Base-by-base conservation (phyloP, 2,797 vertebrate species). In the Phalanger gymnotis region DNA sequence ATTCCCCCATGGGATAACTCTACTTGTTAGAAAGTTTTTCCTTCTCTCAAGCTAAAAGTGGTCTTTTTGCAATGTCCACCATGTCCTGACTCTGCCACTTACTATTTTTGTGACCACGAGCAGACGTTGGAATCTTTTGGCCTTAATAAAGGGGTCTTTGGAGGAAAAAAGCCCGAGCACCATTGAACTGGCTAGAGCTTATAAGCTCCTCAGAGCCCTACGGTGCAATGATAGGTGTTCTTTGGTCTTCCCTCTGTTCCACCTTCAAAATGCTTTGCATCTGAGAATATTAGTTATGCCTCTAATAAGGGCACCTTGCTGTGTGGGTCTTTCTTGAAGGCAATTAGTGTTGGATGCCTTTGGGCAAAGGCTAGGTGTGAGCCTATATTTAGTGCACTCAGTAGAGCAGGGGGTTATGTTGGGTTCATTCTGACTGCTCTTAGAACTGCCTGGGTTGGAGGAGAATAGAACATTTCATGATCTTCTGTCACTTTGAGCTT, bases 361-460 rank as follows among this genome's bases (percentile, higher is more conserved):
- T 91, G 96, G 94, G 97, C 93, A 96, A 96, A 97, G 56, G 81
- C 54, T 93, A 95, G 93, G 54, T 87, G 40, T 53, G 94, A 91
- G 89, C 95, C 96, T 97, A 97, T 97, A 97, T 97, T 98, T 97
- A 98, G 97, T 97, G 91, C 81, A 73, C 94, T 94, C 95, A 93
- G 28, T 89, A 91, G 40, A 58, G 58, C 90, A 31, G 90, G 94
- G 22, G 53, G 91, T 94, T 94, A 92, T 34, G 90, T 91, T 92
- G 93, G 90, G 97, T 95, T 94, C 93, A 93, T 96, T 96, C 95
- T 96, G 90, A 92, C 53, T 94, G 73, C 89, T 96, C 91, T 54
- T 95, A 95, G 94, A 96, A 96, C 95, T 90, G 93, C 93, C 73
- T 92, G 92, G 54, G 53, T 96, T 96, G 95, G 66, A 94, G 92